Base-by-base conservation (phyloP, 2,888 invertebrate genomes). In the Drosophila rubida region DNA sequence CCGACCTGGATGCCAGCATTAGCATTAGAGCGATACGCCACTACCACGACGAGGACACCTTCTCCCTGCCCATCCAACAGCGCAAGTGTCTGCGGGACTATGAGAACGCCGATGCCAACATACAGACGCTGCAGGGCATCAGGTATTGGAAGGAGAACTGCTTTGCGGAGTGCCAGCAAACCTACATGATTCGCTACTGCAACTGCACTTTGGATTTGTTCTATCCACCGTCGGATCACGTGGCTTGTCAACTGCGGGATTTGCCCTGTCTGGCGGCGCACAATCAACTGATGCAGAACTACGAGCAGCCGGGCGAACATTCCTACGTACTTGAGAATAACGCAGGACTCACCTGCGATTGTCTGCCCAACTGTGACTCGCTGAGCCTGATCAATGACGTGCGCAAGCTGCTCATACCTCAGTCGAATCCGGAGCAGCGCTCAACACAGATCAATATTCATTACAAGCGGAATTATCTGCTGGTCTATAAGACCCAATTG, bases 401-500 rank as follows among this genome's bases (percentile, higher is more conserved):
- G 6, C 84, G 80, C 2, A 74, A 86, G 16, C 72, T 57, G 11
- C 59, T 76, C n/a, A 45, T 81, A 39, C 69, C 57, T 4, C 67
- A 63, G 4, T 1, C 1, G 2, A 5, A 7, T 8, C 0, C 11
- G 2, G 48, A 22, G 8, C 61, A 53, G 4, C 74, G 78, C 14
- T 71, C 88, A 4, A 75, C 75, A 30, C 68, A 92, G 13, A 60
- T 93, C n/a, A 91, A 92, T 68, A 80, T 92, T 1, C 92, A 86
- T 76, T 93, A 90, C 73, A 82, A 86, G 9, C 80, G 77, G 7
- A 71, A 89, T 13, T 87, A 86, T 4, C 88, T 92, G 60, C 78
- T 92, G 64, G 90, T 91, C 1, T 93, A 92, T 74, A 89, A 90
- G 49, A 93, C 92, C 0, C 91, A 90, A 27, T 78, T 92, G 4